phyloP scores from a whole-genome alignment of 2,888 invertebrate species.

The Lasioglossum figueresi region DNA sequence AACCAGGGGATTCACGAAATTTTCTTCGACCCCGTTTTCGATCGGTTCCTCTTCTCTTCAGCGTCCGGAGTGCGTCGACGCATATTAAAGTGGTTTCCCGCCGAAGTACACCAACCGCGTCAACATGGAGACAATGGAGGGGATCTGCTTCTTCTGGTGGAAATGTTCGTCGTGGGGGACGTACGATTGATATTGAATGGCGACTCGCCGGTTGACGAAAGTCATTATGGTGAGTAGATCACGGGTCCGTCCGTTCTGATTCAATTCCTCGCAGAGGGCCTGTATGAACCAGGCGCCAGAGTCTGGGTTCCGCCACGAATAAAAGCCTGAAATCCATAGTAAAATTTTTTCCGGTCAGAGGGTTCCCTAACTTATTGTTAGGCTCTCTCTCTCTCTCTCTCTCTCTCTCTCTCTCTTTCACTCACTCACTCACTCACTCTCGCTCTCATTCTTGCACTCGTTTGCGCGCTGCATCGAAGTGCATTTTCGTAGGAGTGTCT shows the following conservation, averaged over 20 bases:
- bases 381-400: background rate
- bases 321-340: constrained; percentile 85
- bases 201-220: constrained; percentile 87
- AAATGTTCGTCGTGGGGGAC: constrained; percentile 82
- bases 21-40: constrained; percentile 4
- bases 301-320: constrained; percentile 88
- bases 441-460: background rate
- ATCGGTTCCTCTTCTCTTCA: background rate
- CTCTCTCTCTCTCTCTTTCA: background rate
- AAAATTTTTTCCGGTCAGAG: constrained; percentile 46
- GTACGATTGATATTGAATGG: constrained; percentile 87
- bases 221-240: constrained; percentile 89
- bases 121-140: constrained; percentile 88
- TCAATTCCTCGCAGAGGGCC: constrained; percentile 86
- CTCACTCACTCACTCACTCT: background rate
- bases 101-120: constrained; percentile 86
- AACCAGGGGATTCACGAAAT: constrained; percentile 4
- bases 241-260: constrained; percentile 83
- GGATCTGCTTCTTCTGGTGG: constrained; percentile 88
- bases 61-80: background rate
- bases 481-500: constrained; percentile 18
- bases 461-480: constrained; percentile 10
- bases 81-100: constrained; percentile 9
- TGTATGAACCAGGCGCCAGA: constrained; percentile 91
- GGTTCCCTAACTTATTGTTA: background rate